Percentiles rank a stretch among this genome's conserved stretches.
Evolutionary conservation across 2,888 invertebrate genomes (phyloP).

Genomic region (Perizoma affinitatum): DNA sequence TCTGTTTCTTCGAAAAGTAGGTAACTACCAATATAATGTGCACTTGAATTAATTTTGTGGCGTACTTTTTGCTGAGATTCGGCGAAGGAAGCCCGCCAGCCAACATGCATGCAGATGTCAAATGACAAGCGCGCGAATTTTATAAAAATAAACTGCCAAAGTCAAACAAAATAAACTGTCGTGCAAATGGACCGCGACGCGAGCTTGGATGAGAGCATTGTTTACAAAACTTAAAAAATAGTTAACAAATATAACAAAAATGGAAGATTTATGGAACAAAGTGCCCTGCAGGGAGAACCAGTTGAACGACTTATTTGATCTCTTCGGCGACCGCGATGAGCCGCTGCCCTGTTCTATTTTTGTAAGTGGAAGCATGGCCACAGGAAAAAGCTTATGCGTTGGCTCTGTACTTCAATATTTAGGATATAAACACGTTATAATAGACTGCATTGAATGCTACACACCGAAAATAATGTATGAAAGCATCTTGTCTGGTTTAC

Average conservation of each 20-base stretch:
- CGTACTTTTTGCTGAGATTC: neutral
- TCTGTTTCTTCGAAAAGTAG: neutral
- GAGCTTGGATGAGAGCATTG: constrained; percentile 16
- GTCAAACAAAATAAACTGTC: neutral
- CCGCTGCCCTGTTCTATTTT: constrained; percentile 88
- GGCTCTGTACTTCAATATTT: constrained; percentile 84
- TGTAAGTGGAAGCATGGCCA: constrained; percentile 92
- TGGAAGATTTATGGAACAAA: constrained; percentile 77
- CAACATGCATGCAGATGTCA: too few relatives aligned
- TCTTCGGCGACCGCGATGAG: constrained; percentile 84
- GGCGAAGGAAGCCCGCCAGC: neutral
- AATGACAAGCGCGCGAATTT: too few relatives aligned
- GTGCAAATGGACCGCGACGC: neutral
- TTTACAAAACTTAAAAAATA: constrained; percentile 38
- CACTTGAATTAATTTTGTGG: too few relatives aligned
- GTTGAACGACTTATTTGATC: constrained; percentile 73
- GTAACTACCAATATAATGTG: neutral
- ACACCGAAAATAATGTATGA: constrained; percentile 90
- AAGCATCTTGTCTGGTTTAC: constrained; percentile 86
- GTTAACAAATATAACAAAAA: constrained; percentile 60
- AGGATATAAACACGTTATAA: constrained; percentile 84
- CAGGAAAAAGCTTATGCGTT: constrained; percentile 91
- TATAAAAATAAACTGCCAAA: neutral
- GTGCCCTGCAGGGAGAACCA: constrained; percentile 80
- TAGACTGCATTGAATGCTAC: constrained; percentile 94